These are phyloP conservation scores for Ctenopoma kingsleyae DNA, from an alignment of 2,797 vertebrate genomes.

Conservation along the genomic window DNA sequence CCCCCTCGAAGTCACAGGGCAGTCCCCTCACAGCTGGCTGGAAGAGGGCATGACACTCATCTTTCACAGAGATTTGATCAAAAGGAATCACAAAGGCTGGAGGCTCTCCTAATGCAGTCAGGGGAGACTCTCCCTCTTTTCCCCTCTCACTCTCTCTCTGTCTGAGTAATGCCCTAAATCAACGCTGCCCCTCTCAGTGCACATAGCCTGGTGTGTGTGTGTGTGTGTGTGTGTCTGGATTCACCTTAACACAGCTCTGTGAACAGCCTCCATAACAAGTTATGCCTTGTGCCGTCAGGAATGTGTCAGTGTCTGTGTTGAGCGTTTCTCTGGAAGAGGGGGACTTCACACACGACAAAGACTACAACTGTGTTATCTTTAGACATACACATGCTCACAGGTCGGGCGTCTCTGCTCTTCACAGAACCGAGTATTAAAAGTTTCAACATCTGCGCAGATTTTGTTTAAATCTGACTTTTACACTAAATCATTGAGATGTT, in stretches of 20 bases:
- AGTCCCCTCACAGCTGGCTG: constrained; percentile 93
- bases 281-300: constrained; percentile 85
- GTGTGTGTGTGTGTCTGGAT: constrained; percentile 64
- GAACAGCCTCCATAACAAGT: constrained; percentile 84
- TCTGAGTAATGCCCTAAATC: constrained; percentile 91
- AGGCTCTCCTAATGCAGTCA: constrained; percentile 90
- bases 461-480: too few relatives aligned
- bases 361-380: constrained; percentile 21
- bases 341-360: constrained; percentile 58
- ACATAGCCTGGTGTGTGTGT: constrained; percentile 80
- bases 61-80: constrained; percentile 97
- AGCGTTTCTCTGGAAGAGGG: constrained; percentile 57
- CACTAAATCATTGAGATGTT: too few relatives aligned
- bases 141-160: constrained; percentile 68
- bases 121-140: constrained; percentile 77
- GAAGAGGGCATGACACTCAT: constrained; percentile 93
- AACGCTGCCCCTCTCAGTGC: constrained; percentile 85
- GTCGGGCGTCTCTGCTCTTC: not conserved
- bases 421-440: not conserved
- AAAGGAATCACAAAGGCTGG: constrained; percentile 92
- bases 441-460: not conserved
- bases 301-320: constrained; percentile 75
- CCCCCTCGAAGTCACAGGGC: constrained; percentile 89
- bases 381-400: not conserved
- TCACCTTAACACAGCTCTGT: constrained; percentile 78